These are phyloP conservation scores for Anhinga rufa DNA, from an alignment of 2,113 vertebrate species.

Conservation along the genomic window DNA sequence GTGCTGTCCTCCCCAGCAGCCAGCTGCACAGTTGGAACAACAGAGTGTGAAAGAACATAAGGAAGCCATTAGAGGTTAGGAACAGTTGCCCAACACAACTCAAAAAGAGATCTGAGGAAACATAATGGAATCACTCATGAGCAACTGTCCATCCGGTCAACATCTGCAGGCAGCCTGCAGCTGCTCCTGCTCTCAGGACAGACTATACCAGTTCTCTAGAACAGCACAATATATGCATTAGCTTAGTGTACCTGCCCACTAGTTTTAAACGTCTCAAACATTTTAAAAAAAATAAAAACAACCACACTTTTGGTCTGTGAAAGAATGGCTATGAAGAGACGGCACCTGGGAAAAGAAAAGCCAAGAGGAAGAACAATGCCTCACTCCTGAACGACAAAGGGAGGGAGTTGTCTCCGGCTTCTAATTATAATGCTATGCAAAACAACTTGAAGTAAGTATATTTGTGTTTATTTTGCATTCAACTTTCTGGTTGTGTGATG, in stretches of 20 bases:
- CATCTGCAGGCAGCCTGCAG: not conserved
- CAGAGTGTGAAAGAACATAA: not conserved
- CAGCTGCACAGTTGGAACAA: not conserved
- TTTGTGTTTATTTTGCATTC: not conserved
- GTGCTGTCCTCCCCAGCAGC: not conserved
- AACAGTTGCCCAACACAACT: not conserved
- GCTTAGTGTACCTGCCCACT: not conserved
- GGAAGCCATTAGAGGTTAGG: slow-evolving; percentile 11
- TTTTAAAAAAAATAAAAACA: not conserved
- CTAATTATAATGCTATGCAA: not conserved
- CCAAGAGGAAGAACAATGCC: not conserved
- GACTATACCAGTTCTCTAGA: not conserved
- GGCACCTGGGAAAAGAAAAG: not conserved
- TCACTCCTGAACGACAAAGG: not conserved
- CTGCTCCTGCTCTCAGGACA: not conserved
- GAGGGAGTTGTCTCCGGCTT: not conserved
- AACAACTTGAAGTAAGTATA: not conserved
- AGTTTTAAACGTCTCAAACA: not conserved
- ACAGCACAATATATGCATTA: not conserved
- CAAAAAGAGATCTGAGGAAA: not conserved
- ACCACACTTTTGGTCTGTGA: not conserved
- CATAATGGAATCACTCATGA: slow-evolving; percentile 9
- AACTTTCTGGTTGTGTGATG: not conserved
- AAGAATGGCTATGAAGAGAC: not conserved
- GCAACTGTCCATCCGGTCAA: not conserved